phyloP scores from a whole-genome alignment of 2,797 vertebrate genomes.

The Enteromius anoplus region DNA sequence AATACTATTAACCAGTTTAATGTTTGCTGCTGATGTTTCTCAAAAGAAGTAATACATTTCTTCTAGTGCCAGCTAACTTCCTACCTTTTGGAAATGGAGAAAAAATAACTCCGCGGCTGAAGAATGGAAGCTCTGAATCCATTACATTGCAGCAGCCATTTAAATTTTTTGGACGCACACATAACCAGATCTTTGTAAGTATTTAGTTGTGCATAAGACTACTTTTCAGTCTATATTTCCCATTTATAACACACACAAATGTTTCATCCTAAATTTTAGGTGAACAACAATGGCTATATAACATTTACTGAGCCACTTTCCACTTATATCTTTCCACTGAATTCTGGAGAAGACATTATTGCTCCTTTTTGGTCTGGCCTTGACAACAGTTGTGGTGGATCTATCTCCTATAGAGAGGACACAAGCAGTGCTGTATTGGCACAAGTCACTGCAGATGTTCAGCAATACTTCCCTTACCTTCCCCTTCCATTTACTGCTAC shows the following conservation, averaged over 20 bases:
- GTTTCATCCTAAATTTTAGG: neutral
- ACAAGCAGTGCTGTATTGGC: conserved; percentile 12
- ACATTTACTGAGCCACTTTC: neutral
- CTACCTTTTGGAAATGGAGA: neutral
- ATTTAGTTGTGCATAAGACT: neutral
- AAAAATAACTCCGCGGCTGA: neutral
- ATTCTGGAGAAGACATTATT: conserved; percentile 31
- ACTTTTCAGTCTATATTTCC: neutral
- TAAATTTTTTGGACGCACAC: neutral
- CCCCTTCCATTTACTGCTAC: neutral
- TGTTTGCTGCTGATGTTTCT: neutral
- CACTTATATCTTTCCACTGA: fast-evolving
- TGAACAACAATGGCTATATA: neutral
- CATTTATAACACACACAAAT: neutral
- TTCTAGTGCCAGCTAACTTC: neutral
- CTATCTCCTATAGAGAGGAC: conserved; percentile 30
- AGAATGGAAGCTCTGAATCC: neutral
- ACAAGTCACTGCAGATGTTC: neutral
- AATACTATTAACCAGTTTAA: neutral
- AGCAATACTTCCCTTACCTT: neutral
- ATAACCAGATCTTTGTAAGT: neutral
- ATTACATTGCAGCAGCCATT: neutral
- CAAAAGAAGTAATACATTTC: neutral
- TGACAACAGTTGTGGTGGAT: neutral
- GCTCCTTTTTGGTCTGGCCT: conserved; percentile 49